Percentiles rank a stretch among this genome's conserved stretches.
phyloP scores from a whole-genome alignment of 2,113 vertebrate species.

The Platysternon megacephalum region DNA sequence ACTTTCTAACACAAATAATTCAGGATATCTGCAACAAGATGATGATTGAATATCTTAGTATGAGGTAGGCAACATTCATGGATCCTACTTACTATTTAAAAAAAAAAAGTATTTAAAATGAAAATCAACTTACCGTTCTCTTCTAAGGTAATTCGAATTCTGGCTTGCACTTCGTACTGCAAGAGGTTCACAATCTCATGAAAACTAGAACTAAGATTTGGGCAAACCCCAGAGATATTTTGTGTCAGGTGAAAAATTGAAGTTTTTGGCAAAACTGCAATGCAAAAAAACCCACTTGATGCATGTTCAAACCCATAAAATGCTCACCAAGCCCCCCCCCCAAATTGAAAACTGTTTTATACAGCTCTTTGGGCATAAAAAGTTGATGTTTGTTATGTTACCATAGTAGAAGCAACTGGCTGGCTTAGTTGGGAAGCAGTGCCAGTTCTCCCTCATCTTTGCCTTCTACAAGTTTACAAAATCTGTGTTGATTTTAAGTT shows the following conservation, averaged over 20 bases:
- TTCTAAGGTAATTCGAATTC: background rate
- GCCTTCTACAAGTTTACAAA: background rate
- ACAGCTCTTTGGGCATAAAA: background rate
- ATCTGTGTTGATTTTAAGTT: background rate
- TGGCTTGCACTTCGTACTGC: background rate
- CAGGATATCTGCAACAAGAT: background rate
- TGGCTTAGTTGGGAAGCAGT: background rate
- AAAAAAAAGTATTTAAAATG: background rate
- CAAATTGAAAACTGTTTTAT: background rate
- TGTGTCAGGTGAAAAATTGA: background rate
- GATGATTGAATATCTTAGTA: background rate
- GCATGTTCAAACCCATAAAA: background rate
- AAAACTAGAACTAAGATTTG: background rate
- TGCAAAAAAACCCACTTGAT: background rate
- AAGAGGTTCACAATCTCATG: background rate
- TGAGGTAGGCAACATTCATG: background rate
- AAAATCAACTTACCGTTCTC: background rate
- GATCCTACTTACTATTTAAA: background rate
- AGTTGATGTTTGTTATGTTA: background rate
- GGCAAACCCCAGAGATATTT: background rate
- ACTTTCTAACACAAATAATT: too few relatives aligned
- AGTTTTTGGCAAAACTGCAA: accelerated
- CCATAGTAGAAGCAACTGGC: background rate
- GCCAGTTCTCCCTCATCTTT: background rate
- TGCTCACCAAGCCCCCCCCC: background rate